Percentiles rank a stretch among this genome's conserved stretches.
Evolutionary conservation across 2,888 invertebrate genomes (phyloP).

Genomic region (Pediacus dermestoides): DNA sequence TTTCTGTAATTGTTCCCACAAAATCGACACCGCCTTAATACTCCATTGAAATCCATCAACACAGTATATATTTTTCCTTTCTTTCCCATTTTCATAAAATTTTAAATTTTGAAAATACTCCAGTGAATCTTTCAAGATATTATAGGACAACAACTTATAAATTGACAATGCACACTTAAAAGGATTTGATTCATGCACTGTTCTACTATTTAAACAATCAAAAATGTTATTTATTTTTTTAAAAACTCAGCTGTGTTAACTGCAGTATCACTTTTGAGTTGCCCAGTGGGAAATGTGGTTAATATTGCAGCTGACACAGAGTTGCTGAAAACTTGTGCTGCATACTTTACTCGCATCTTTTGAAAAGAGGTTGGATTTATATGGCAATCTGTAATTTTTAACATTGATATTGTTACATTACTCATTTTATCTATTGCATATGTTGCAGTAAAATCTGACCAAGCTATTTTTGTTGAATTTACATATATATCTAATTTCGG

Average conservation of each 20-base stretch:
- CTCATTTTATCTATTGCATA: slow-evolving; percentile 8
- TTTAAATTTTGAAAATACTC: slow-evolving; percentile 6
- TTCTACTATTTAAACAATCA: slow-evolving; percentile 5
- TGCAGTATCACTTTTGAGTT: slow-evolving; percentile 8
- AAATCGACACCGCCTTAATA: background rate
- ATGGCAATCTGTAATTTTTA: slow-evolving; percentile 8
- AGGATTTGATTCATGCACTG: slow-evolving; percentile 5
- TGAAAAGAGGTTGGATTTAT: slow-evolving; percentile 8
- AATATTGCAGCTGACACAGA: slow-evolving; percentile 8
- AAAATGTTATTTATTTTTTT: no score
- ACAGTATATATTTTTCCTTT: background rate
- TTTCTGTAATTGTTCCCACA: slow-evolving; percentile 1
- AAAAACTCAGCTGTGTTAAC: no score
- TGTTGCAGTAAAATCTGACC: background rate
- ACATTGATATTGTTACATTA: slow-evolving; percentile 3
- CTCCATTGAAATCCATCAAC: slow-evolving; percentile 1
- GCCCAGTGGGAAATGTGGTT: slow-evolving; percentile 1
- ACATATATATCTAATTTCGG: slow-evolving; percentile 4
- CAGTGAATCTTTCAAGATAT: slow-evolving; percentile 1
- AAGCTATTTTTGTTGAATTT: background rate
- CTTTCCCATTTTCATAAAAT: slow-evolving; percentile 6
- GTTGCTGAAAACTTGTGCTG: slow-evolving; percentile 7
- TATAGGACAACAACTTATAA: background rate
- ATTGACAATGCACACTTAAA: slow-evolving; percentile 7
- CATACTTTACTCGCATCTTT: slow-evolving; percentile 9